Percentiles rank a stretch among this genome's conserved stretches.
Evolutionary conservation across 2,797 vertebrate genomes (phyloP).

Genomic region (Tauraco hartlaubi): DNA sequence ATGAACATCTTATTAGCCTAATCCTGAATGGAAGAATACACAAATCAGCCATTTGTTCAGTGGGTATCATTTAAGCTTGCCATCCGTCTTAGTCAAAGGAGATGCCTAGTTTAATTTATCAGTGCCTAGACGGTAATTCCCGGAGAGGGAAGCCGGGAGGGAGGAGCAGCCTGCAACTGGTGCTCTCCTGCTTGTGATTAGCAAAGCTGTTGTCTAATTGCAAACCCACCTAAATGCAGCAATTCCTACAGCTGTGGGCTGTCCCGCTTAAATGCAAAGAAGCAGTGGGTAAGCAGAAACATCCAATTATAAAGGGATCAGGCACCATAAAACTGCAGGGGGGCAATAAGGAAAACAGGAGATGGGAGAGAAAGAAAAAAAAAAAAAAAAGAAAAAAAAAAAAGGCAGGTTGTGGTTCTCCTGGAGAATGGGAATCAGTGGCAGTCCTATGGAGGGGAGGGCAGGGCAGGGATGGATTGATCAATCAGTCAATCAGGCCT

Average conservation of each 20-base stretch:
- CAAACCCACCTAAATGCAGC: neutral
- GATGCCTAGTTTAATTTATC: constrained; percentile 81
- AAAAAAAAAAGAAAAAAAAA: too few relatives aligned
- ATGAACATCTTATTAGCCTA: constrained; percentile 85
- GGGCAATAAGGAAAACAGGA: neutral
- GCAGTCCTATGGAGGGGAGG: neutral
- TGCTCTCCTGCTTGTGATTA: neutral
- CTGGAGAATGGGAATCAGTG: neutral
- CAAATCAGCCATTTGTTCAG: constrained; percentile 76
- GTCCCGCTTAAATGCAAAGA: neutral
- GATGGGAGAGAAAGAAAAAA: too few relatives aligned
- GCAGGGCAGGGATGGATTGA: too few relatives aligned
- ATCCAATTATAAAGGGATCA: neutral
- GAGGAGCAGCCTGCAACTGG: neutral
- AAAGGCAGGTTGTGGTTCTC: neutral
- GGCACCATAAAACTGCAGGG: neutral
- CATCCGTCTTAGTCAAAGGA: constrained; percentile 85
- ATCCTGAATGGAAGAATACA: constrained; percentile 80
- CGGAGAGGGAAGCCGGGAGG: neutral
- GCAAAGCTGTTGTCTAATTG: neutral
- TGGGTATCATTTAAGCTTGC: constrained; percentile 69
- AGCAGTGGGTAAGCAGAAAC: accelerated
- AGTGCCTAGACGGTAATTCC: constrained; percentile 52
- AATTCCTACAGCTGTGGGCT: neutral
- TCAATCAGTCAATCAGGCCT: neutral